Conservation (phyloP, 2,888 invertebrate genomes). For the Trilocha varians region DNA sequence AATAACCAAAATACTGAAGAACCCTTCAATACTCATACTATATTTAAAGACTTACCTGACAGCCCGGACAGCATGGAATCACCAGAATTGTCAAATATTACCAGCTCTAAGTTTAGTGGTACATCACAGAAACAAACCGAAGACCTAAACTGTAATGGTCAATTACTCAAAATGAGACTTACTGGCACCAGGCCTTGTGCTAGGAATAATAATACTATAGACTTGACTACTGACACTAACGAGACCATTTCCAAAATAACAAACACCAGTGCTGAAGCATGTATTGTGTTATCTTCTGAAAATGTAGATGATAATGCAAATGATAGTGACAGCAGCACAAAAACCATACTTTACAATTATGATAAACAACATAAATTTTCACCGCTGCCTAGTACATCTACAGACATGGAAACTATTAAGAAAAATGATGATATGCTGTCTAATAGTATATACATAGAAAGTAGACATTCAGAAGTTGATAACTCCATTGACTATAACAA, state of each 20-base stretch:
- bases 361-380: slow-evolving; percentile 21
- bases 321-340: slow-evolving; percentile 14
- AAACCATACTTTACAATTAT: slow-evolving; percentile 12
- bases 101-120: too few species aligned
- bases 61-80: too few species aligned
- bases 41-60: neutral
- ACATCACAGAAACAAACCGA: neutral
- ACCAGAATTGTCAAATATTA: too few species aligned
- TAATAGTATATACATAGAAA: slow-evolving; percentile 17
- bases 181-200: too few species aligned
- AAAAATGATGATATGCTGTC: slow-evolving; percentile 34
- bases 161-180: neutral
- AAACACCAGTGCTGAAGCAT: neutral
- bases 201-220: neutral
- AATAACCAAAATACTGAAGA: slow-evolving; percentile 7
- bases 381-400: slow-evolving; percentile 42
- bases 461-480: neutral
- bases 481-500: neutral
- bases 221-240: neutral
- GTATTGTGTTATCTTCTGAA: neutral
- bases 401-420: slow-evolving; percentile 24
- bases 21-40: too few species aligned
- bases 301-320: slow-evolving; percentile 8
- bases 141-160: neutral
- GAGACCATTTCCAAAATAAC: neutral